A percentile compares a stretch with the other conserved stretches of the same genome.
phyloP scores from a whole-genome alignment of 2,888 invertebrate species.

The Mamestra brassicae region DNA sequence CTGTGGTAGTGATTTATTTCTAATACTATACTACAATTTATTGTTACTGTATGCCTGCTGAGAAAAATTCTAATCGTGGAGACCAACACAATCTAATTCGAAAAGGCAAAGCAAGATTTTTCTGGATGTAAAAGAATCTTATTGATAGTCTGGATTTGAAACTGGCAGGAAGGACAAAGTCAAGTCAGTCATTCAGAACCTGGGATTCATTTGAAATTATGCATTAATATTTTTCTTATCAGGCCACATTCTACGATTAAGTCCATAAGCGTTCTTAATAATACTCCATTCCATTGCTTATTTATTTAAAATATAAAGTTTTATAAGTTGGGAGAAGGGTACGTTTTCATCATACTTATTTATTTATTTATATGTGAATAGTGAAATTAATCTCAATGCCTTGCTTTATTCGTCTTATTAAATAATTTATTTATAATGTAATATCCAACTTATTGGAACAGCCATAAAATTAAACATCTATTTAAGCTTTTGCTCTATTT shows the following conservation, averaged over 20 bases:
- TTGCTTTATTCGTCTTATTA: conserved; percentile 45
- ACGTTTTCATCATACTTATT: conserved; percentile 39
- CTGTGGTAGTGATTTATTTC: conserved; percentile 39
- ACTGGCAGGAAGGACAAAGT: neutral
- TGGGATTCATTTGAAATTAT: neutral
- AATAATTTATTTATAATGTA: conserved; percentile 26
- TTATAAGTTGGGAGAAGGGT: conserved; percentile 40
- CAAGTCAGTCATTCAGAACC: neutral
- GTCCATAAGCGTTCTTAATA: conserved; percentile 30
- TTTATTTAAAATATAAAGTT: conserved; percentile 44
- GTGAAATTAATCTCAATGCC: conserved; percentile 45
- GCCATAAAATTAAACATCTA: conserved; percentile 39
- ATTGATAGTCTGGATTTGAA: neutral
- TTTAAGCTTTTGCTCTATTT: conserved; percentile 19
- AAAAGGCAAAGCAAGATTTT: conserved; percentile 1
- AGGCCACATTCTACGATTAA: conserved; percentile 32
- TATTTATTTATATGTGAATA: conserved; percentile 42
- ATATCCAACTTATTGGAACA: conserved; percentile 33
- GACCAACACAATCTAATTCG: neutral
- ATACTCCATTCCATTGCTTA: conserved; percentile 64
- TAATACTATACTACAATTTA: conserved; percentile 25
- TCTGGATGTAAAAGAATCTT: neutral
- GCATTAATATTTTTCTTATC: conserved; percentile 30
- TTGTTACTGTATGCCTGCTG: conserved; percentile 17
- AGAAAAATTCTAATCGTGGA: conserved; percentile 5